Evolutionary conservation across 2,888 invertebrate genomes (phyloP).

Genomic region (Ochropleura leucogaster): DNA sequence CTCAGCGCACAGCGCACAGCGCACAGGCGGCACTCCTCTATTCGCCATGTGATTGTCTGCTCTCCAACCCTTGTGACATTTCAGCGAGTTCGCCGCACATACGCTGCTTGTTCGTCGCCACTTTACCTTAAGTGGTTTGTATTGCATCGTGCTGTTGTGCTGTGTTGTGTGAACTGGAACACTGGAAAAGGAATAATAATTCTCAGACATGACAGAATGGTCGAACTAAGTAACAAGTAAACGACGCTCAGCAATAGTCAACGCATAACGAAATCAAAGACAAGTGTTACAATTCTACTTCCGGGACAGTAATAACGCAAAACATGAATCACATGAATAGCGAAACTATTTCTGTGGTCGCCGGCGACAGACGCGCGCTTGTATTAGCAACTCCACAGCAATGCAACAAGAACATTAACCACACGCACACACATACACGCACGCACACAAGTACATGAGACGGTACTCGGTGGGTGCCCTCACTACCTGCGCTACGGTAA

Average conservation of each 20-base stretch:
- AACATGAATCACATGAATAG: neutral
- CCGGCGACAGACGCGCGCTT: constrained; percentile 5
- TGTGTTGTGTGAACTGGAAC: neutral
- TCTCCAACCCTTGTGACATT: neutral
- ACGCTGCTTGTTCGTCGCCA: neutral
- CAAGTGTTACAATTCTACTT: neutral
- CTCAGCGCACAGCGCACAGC: neutral
- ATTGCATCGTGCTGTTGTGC: constrained; percentile 12
- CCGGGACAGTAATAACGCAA: neutral
- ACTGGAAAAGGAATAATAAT: neutral
- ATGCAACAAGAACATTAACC: constrained; percentile 25
- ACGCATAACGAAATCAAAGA: neutral
- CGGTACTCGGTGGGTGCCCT: neutral
- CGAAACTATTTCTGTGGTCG: constrained; percentile 29
- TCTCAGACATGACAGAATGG: neutral
- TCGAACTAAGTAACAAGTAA: neutral
- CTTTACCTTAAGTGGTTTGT: constrained; percentile 2
- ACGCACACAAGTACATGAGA: neutral
- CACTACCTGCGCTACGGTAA: neutral
- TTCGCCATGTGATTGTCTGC: constrained; percentile 17
- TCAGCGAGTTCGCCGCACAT: neutral
- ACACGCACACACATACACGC: neutral
- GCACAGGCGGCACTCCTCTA: constrained; percentile 6
- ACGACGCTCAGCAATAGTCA: neutral
- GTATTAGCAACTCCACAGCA: constrained; percentile 4